phyloP scores from a whole-genome alignment of 2,113 vertebrate species.

The Takifugu bimaculatus region DNA sequence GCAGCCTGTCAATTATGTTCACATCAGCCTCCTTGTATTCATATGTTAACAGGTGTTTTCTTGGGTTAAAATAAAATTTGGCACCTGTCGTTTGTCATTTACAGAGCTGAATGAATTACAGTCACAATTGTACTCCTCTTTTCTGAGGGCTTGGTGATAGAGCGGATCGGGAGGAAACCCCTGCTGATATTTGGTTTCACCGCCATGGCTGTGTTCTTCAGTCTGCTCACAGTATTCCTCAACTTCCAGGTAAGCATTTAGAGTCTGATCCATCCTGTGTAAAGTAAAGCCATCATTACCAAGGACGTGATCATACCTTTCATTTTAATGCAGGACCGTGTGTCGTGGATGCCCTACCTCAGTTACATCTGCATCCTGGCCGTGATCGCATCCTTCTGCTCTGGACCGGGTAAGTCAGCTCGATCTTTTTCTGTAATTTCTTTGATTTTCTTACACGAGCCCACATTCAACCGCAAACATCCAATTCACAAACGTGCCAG shows the following conservation, averaged over 20 bases:
- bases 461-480: not conserved
- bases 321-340: constrained; percentile 59
- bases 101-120: too few relatives aligned
- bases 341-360: constrained; percentile 85
- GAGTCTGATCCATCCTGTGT: not conserved
- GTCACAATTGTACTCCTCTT: not conserved
- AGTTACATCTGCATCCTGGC: constrained; percentile 85
- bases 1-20: too few relatives aligned
- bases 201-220: constrained; percentile 85
- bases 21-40: not conserved
- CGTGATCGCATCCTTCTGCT: constrained; percentile 90
- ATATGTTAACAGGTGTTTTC: not conserved
- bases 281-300: too few relatives aligned
- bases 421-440: not conserved
- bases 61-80: not conserved
- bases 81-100: too few relatives aligned
- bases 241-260: constrained; percentile 83
- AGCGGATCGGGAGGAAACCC: constrained; percentile 82
- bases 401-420: constrained; percentile 83
- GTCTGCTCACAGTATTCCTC: constrained; percentile 83
- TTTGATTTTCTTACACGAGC: not conserved
- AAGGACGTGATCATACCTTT: constrained; percentile 6
- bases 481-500: not conserved
- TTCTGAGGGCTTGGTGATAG: constrained; percentile 84
- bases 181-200: constrained; percentile 90